Base-by-base conservation (phyloP, 92 coral and sea anemone species). In the Parazoanthus darwini region DNA sequence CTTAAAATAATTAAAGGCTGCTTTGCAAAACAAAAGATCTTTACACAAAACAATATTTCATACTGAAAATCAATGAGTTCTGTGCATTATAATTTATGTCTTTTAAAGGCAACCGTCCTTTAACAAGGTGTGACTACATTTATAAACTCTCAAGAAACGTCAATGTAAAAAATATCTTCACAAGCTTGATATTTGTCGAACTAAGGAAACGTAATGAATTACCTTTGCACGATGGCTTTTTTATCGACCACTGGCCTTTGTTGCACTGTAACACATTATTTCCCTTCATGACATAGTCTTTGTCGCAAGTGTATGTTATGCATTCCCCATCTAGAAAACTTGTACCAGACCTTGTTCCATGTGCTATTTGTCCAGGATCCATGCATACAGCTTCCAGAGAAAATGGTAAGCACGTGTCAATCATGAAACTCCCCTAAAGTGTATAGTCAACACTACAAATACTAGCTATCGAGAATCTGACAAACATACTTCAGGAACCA, bases 241-340 rank as follows among this genome's bases (percentile, higher is more conserved):
- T 16, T 8, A 11, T 8, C 39, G 78, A 26, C 78, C 78, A 74
- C 23, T 20, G 7, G 29, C 78, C 78, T 1, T 74, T 36, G 25
- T 39, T 74, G n/a, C 78, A 74, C 23, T 36, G 22, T 36, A 74
- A 14, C 7, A 74, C 43, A 35, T 74, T 74, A 48, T 20, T 74
- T 74, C 78, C 78, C 20, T 11, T 48, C 46, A 74, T 74, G 2
- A 74, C 78, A 74, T 74, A 33, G 46, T 74, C 78, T 74, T 74
- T 74, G 46, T 33, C 5, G 46, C 78, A 74, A 13, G 5, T 10
- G 22, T 74, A 74, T 39, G 38, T 39, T 36, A 74, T 29, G 7
- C 23, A 0, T 16, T 74, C 0, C 37, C 78, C 78, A 74, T 74
- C 78, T 0, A 74, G 43, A 29, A 74, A 74, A 39, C 26, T 18